phyloP scores from a whole-genome alignment of 2,888 invertebrate genomes.

The Leucophenga maculata region DNA sequence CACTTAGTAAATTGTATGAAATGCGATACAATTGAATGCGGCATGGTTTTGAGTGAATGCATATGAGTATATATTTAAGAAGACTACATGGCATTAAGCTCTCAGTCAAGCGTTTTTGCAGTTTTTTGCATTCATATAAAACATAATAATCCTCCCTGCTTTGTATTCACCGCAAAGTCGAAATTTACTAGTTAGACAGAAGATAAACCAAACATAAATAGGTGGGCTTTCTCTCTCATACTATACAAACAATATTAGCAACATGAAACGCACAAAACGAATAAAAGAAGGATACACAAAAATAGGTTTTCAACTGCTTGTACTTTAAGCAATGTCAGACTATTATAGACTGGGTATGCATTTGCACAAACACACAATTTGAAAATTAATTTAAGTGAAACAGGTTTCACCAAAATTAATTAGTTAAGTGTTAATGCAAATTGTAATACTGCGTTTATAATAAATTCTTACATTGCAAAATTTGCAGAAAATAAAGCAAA shows the following conservation, averaged over 20 bases:
- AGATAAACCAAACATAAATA: not conserved
- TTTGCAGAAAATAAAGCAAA: constrained; percentile 37
- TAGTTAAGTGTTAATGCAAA: not conserved
- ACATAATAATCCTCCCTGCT: not conserved
- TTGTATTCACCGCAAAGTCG: constrained; percentile 7
- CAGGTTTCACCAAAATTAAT: too few relatives aligned
- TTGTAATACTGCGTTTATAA: not conserved
- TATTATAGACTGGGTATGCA: not conserved
- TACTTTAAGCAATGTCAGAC: constrained; percentile 2
- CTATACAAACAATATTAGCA: not conserved
- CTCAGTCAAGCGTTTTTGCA: not conserved
- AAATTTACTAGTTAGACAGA: not conserved
- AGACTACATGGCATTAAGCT: too few relatives aligned
- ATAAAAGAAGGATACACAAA: constrained; percentile 14
- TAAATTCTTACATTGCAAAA: constrained; percentile 35
- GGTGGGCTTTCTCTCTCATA: too few relatives aligned
- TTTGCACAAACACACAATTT: too few relatives aligned
- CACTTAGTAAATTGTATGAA: not conserved
- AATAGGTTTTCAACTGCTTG: constrained; percentile 49
- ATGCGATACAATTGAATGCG: not conserved
- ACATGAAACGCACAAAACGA: not conserved
- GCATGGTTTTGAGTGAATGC: not conserved
- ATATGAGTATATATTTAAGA: not conserved
- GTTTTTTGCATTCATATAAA: constrained; percentile 1
- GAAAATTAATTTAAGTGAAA: not conserved